Percentiles rank a stretch among this genome's conserved stretches.
Evolutionary conservation across 2,888 invertebrate genomes (phyloP).

Genomic region (Macaria liturata): DNA sequence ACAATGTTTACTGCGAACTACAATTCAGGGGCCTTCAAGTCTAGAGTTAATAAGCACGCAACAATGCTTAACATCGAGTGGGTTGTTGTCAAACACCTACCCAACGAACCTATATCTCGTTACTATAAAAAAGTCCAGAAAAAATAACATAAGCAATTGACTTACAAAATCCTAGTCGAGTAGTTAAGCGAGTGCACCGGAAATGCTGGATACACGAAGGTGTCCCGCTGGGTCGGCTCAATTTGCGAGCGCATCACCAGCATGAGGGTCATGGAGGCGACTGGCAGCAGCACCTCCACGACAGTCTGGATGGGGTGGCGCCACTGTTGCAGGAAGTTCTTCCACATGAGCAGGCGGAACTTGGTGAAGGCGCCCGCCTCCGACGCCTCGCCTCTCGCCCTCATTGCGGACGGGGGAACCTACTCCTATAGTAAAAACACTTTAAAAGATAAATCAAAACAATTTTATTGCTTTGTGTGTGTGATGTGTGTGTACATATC

Average conservation of each 20-base stretch:
- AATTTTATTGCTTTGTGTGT: no score
- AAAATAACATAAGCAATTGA: background rate
- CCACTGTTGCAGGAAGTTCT: conserved; percentile 91
- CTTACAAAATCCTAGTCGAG: conserved; percentile 58
- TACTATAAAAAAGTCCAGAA: no score
- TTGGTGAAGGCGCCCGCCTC: conserved; percentile 75
- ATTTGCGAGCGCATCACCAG: conserved; percentile 88
- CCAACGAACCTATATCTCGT: no score
- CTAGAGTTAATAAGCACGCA: no score
- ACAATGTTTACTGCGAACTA: no score
- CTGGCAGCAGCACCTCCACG: conserved; percentile 87
- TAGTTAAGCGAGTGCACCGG: conserved; percentile 53
- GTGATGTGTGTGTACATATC: no score
- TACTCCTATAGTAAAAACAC: no score
- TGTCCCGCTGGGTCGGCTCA: conserved; percentile 67
- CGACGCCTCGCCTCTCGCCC: conserved; percentile 30
- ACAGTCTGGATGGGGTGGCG: conserved; percentile 87
- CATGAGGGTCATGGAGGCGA: conserved; percentile 86
- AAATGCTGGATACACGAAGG: conserved; percentile 51
- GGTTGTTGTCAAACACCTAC: no score
- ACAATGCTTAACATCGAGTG: no score
- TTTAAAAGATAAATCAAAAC: no score
- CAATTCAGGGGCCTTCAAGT: no score
- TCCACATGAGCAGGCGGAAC: conserved; percentile 90
- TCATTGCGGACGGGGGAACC: conserved; percentile 26